Conservation (phyloP, 2,113 vertebrate genomes). For the Cyanocitta stelleri region DNA sequence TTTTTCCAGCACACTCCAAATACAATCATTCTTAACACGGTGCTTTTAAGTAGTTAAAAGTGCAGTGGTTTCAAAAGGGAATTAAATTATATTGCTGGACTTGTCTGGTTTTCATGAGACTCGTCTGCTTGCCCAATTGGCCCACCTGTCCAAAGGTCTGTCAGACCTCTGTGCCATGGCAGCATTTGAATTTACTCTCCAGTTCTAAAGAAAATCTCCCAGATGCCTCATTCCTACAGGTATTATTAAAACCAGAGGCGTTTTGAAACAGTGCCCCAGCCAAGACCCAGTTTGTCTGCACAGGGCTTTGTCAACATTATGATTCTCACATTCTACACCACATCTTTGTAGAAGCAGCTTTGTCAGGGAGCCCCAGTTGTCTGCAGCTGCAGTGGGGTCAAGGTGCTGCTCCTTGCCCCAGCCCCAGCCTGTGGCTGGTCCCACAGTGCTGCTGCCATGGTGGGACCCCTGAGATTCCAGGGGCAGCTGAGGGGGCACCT, state of each 20-base stretch:
- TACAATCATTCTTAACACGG: accelerated
- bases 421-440: accelerated
- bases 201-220: not conserved
- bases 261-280: not conserved
- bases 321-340: not conserved
- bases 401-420: not conserved
- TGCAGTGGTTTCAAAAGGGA: not conserved
- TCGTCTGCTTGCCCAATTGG: not conserved
- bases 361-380: not conserved
- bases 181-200: not conserved
- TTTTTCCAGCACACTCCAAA: not conserved
- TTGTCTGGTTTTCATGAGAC: not conserved
- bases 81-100: not conserved
- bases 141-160: not conserved
- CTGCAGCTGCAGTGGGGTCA: not conserved
- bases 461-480: accelerated
- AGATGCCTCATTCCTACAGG: not conserved
- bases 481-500: accelerated
- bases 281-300: not conserved
- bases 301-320: not conserved
- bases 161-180: not conserved
- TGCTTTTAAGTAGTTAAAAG: not conserved
- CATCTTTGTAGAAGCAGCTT: not conserved
- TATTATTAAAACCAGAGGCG: not conserved
- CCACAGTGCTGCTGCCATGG: accelerated